These are phyloP conservation scores for Cyanoderma ruficeps DNA, from an alignment of 2,113 vertebrate species.

Conservation along the genomic window DNA sequence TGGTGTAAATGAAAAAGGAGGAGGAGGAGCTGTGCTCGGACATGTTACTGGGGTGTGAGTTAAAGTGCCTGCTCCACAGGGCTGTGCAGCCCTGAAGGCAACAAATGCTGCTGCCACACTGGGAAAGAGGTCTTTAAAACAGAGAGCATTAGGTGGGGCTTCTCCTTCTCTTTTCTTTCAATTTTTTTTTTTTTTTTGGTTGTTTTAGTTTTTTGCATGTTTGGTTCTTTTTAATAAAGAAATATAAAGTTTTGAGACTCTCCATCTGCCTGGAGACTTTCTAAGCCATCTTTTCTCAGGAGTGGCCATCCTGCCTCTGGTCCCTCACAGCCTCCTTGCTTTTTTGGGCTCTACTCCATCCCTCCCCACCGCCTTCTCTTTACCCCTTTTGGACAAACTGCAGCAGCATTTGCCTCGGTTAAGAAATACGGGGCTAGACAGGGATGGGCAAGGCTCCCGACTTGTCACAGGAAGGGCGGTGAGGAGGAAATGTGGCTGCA, in stretches of 20 bases:
- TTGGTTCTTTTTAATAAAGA: neutral
- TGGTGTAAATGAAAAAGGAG: fast-evolving
- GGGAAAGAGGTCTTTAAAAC: neutral
- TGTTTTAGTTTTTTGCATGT: no score
- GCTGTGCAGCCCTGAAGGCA: neutral
- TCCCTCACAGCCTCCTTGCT: neutral
- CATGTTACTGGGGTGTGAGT: fast-evolving
- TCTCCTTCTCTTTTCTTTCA: neutral
- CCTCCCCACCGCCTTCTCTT: neutral
- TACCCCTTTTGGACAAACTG: neutral
- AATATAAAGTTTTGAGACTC: neutral
- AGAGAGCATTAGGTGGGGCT: neutral
- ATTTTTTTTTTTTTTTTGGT: no score
- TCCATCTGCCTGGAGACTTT: neutral
- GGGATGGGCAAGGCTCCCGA: neutral
- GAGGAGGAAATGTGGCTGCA: neutral
- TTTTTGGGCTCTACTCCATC: neutral
- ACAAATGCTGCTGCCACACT: neutral
- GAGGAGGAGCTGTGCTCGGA: neutral
- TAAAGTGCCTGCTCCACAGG: neutral
- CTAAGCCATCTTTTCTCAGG: neutral
- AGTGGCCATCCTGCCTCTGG: neutral
- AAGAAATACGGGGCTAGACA: neutral
- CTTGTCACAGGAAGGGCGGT: neutral
- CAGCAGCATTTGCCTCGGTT: neutral